Percentiles rank a stretch among this genome's conserved stretches.
phyloP scores from a whole-genome alignment of 35 echinoderm and acorn worm genomes.

The Ptychodera flava region DNA sequence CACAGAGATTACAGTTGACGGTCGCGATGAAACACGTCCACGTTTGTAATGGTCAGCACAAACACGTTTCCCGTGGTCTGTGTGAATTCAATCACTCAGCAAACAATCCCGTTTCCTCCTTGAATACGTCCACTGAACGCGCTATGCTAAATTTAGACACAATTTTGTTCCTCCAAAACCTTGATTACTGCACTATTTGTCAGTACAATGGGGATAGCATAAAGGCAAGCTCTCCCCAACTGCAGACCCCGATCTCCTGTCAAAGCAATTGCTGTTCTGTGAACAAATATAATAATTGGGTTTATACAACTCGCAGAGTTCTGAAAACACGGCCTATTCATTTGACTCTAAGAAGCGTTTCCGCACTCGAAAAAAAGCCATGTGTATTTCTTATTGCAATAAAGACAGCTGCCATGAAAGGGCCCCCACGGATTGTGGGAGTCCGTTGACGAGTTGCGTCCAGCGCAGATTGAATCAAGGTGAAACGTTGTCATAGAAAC shows the following conservation, averaged over 20 bases:
- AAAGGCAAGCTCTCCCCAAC: neutral
- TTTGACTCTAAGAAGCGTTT: neutral
- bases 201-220: neutral
- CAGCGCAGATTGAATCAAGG: neutral
- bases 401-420: no score
- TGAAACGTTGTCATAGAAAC: neutral
- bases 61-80: no score
- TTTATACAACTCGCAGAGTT: neutral
- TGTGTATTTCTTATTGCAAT: no score
- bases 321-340: neutral
- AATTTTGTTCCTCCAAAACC: neutral
- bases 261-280: neutral
- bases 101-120: neutral
- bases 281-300: neutral
- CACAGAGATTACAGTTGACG: no score
- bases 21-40: no score
- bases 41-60: no score
- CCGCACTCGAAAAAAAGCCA: neutral
- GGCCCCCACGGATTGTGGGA: no score
- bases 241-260: neutral
- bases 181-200: neutral
- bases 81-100: no score
- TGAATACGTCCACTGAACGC: neutral
- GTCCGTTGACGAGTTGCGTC: no score
- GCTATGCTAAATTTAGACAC: neutral